A percentile compares a stretch with the other conserved stretches of the same genome.
Conservation (phyloP, 2,888 invertebrate species). For the Phalera bucephala region DNA sequence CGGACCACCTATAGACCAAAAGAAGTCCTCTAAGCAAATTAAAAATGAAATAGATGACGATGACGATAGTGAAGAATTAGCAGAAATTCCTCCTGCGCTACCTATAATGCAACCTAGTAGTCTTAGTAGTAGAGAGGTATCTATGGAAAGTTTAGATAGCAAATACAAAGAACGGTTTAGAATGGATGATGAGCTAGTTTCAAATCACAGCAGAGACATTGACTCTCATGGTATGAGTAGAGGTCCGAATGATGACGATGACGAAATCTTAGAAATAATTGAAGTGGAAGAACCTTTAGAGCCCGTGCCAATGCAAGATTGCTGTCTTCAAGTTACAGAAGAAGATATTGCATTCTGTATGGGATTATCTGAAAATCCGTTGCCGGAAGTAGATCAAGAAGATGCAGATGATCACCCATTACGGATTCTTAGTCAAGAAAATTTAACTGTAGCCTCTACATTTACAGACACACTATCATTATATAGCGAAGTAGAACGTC, state of each 20-base stretch:
- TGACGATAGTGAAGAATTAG: slow-evolving; percentile 90
- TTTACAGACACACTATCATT: slow-evolving; percentile 90
- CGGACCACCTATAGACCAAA: slow-evolving; percentile 49
- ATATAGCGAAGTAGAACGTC: slow-evolving; percentile 86
- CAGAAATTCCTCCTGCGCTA: slow-evolving; percentile 91
- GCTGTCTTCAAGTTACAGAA: slow-evolving; percentile 95
- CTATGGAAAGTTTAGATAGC: slow-evolving; percentile 91
- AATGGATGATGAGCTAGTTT: slow-evolving; percentile 81
- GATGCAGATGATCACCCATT: slow-evolving; percentile 91
- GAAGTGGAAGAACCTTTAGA: slow-evolving; percentile 91
- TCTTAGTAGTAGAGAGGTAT: slow-evolving; percentile 90
- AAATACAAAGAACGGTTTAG: slow-evolving; percentile 88
- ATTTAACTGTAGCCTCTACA: slow-evolving; percentile 94
- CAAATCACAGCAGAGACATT: slow-evolving; percentile 81
- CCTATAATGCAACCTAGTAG: slow-evolving; percentile 88
- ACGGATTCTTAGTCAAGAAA: slow-evolving; percentile 94
- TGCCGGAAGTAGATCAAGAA: slow-evolving; percentile 88
- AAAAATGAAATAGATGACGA: slow-evolving; percentile 85
- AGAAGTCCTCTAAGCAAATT: slow-evolving; percentile 54
- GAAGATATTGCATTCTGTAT: slow-evolving; percentile 95
- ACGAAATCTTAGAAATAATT: slow-evolving; percentile 90
- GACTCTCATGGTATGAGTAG: slow-evolving; percentile 75
- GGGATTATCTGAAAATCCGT: slow-evolving; percentile 87
- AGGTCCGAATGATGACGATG: slow-evolving; percentile 73
- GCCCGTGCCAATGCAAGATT: slow-evolving; percentile 93